Base-by-base conservation (phyloP, 1,140 invertebrate genomes). In the Scaptodrosophila lebanonensis region DNA sequence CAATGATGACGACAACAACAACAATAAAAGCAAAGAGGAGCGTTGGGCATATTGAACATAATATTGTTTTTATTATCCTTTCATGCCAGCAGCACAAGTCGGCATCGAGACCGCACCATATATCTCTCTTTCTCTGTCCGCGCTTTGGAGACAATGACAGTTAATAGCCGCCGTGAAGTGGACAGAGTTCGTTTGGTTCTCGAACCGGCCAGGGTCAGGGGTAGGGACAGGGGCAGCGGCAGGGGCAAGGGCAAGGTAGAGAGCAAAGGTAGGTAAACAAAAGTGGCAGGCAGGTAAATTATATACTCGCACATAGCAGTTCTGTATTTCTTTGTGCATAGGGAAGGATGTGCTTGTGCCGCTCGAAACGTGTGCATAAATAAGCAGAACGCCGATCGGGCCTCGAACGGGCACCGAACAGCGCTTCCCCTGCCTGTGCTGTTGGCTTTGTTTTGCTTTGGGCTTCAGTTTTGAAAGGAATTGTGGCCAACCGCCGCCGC, bases 21-120 rank as follows among this genome's bases (percentile, higher is more conserved):
- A 13, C 18, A 5, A 18, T 42, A 30, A n/a, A 20, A 5, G 18
- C 15, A 49, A 9, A 40, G 29, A 52, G 15, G n/a, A 18, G n/a
- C 20, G 38, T 20, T 68, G 67, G 69, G 73, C 68, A 79, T 73
- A 77, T 77, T 79, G 68, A 77, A 72, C 71, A 72, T 77, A 77
- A 77, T 77, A 68, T 77, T 68, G 50, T 79, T 82, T 75, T 79
- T 75, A 75, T 66, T 82, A 79, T 82, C 66, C 75, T 79, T 62
- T 59, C 67, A 58, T 58, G 73, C 54, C 61, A 64, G 3, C 35
- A 44, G 47, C 33, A 68, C 36, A 50, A 39, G 30, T 13, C 53
- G 68, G 32, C 32, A n/a, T 33, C 8, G 8, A 25, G 17, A 47
- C 15, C 44, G 16, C 29, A 20, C 30, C 44, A 45, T 33, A 45